Evolutionary conservation across 2,113 vertebrate species (phyloP).

Genomic region (Montifringilla adamsi): DNA sequence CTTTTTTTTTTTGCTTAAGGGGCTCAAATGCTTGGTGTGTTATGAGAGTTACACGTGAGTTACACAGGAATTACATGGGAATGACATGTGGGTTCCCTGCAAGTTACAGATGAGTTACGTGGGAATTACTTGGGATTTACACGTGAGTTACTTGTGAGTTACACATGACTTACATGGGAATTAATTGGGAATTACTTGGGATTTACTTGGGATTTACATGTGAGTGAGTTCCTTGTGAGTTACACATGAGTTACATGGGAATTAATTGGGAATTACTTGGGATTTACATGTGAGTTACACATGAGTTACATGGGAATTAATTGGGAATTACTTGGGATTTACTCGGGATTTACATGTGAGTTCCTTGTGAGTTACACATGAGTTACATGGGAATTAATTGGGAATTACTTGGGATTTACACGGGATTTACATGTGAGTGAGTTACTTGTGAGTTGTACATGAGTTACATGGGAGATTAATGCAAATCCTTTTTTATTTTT

Average conservation of each 20-base stretch:
- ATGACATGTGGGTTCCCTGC: too few relatives aligned
- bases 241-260: too few relatives aligned
- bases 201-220: neutral
- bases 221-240: neutral
- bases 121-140: neutral
- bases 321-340: neutral
- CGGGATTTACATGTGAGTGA: too few relatives aligned
- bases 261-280: neutral
- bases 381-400: neutral
- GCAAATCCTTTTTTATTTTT: neutral
- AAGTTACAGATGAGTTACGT: too few relatives aligned
- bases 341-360: neutral
- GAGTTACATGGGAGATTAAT: neutral
- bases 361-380: neutral
- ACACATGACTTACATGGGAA: too few relatives aligned
- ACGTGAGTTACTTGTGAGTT: too few relatives aligned
- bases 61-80: too few relatives aligned
- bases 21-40: neutral
- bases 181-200: neutral
- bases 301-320: neutral
- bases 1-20: accelerated
- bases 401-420: too few relatives aligned
- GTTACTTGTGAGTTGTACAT: neutral
- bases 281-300: too few relatives aligned
- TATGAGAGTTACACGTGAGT: neutral